Evolutionary conservation across 2,888 invertebrate species (phyloP).

Genomic region (Cephus pygmeus): DNA sequence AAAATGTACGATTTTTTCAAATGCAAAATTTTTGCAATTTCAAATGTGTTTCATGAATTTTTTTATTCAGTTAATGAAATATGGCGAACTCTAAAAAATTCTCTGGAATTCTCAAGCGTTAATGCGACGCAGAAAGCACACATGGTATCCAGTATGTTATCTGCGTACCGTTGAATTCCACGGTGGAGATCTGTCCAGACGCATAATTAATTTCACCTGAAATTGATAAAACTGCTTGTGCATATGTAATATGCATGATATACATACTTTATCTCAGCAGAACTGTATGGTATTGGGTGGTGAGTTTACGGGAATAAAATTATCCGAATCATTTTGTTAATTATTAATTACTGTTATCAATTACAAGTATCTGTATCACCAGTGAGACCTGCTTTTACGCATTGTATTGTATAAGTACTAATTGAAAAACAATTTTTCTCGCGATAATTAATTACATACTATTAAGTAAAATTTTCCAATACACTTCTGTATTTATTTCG

Average conservation of each 20-base stretch:
- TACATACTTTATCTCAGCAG: not conserved
- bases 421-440: not conserved
- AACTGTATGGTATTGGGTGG: not conserved
- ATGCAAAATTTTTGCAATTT: not conserved
- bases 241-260: slow-evolving; percentile 1
- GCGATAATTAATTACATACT: not conserved
- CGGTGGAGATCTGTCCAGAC: not conserved
- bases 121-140: not conserved
- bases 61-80: not conserved
- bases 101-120: not conserved
- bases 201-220: not conserved
- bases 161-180: not conserved
- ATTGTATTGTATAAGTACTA: not conserved
- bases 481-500: not conserved
- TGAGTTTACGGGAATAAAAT: not conserved
- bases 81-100: not conserved
- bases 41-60: not conserved
- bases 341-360: not conserved
- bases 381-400: not conserved
- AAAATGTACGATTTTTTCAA: not conserved
- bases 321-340: not conserved
- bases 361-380: not conserved
- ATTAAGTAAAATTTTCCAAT: not conserved
- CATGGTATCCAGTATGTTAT: not conserved
- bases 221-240: not conserved